Percentiles rank a stretch among this genome's conserved stretches.
phyloP scores from a whole-genome alignment of 2,113 vertebrate genomes.

The Abramis brama region DNA sequence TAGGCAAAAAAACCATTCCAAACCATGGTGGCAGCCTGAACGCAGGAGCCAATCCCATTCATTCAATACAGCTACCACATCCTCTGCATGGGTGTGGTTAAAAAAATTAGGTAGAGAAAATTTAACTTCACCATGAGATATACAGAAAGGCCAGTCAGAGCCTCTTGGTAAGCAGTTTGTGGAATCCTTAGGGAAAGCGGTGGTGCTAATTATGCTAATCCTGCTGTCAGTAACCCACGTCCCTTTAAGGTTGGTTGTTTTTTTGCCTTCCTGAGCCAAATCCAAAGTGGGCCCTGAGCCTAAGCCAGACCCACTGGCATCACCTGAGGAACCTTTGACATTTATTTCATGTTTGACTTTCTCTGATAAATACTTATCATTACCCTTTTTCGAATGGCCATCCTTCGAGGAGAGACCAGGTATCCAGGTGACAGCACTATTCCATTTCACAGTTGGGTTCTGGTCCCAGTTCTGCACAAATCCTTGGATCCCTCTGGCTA shows the following conservation, averaged over 20 bases:
- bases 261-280: slow-evolving; percentile 31
- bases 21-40: slow-evolving; percentile 80
- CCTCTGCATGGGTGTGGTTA: slow-evolving; percentile 72
- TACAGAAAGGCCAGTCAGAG: slow-evolving; percentile 76
- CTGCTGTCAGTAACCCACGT: slow-evolving; percentile 19
- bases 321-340: slow-evolving; percentile 17
- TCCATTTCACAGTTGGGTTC: slow-evolving; percentile 42
- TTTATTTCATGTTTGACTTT: slow-evolving; percentile 50
- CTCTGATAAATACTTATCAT: slow-evolving; percentile 58
- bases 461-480: slow-evolving; percentile 71
- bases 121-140: slow-evolving; percentile 60
- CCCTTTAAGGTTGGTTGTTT: slow-evolving; percentile 16
- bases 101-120: slow-evolving; percentile 85
- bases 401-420: slow-evolving; percentile 45
- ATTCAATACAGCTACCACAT: slow-evolving; percentile 72
- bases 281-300: slow-evolving; percentile 20
- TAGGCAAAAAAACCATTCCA: slow-evolving; percentile 89
- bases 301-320: slow-evolving; percentile 18
- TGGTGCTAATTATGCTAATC: slow-evolving; percentile 50
- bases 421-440: not conserved
- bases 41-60: slow-evolving; percentile 82
- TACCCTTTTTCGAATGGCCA: slow-evolving; percentile 57
- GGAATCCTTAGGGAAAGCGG: slow-evolving; percentile 26
- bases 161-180: slow-evolving; percentile 74
- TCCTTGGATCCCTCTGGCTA: slow-evolving; percentile 69